Conservation (phyloP, 92 coral and sea anemone genomes). For the Pocillopora meandrina region DNA sequence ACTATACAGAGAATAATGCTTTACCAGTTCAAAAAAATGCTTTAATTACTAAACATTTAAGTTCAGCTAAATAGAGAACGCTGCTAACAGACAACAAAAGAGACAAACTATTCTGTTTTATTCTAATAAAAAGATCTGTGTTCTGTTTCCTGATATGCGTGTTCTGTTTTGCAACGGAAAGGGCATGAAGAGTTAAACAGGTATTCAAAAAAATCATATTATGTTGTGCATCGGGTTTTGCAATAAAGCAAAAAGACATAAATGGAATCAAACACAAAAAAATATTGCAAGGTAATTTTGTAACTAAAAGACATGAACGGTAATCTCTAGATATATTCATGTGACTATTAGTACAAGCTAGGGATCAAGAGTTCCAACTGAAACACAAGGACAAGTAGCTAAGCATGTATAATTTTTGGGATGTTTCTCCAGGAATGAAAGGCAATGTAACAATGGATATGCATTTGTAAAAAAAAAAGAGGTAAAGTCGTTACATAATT, state of each 20-base stretch:
- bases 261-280: background rate
- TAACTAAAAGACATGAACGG: background rate
- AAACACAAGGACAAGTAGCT: background rate
- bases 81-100: conserved; percentile 36
- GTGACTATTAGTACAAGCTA: background rate
- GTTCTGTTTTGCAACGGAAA: conserved; percentile 12
- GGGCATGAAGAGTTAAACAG: conserved; percentile 11
- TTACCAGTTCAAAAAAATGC: conserved; percentile 14
- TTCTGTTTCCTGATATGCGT: background rate
- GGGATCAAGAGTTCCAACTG: background rate
- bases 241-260: background rate
- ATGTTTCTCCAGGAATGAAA: conserved; percentile 5
- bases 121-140: conserved; percentile 25
- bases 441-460: background rate
- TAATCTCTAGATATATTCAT: background rate
- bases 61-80: conserved; percentile 37
- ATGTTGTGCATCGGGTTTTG: background rate
- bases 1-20: conserved; percentile 43
- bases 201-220: conserved; percentile 12
- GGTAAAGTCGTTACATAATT: background rate
- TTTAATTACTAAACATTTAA: conserved; percentile 57
- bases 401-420: background rate
- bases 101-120: conserved; percentile 35
- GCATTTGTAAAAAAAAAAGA: background rate
- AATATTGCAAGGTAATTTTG: background rate